Percentiles rank a stretch among this genome's conserved stretches.
Conservation (phyloP, 2,113 vertebrate species). For the Heterocephalus glaber region DNA sequence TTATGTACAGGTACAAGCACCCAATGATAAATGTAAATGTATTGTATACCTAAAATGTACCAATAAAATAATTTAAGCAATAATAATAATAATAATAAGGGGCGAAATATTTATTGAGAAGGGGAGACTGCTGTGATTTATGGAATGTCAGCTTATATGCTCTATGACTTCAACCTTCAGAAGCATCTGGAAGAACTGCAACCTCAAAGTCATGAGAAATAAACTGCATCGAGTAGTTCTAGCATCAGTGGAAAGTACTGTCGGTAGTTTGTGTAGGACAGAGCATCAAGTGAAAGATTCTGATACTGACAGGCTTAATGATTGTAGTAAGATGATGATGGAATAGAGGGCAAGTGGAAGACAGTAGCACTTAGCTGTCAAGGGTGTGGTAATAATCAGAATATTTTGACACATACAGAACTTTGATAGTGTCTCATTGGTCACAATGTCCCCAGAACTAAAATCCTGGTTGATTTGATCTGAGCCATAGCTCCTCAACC, state of each 20-base stretch:
- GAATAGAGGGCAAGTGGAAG: not conserved
- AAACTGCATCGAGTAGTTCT: not conserved
- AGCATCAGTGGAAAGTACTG: not conserved
- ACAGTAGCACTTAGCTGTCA: not conserved
- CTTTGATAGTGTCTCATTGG: not conserved
- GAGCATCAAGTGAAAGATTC: not conserved
- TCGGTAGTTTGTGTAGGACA: not conserved
- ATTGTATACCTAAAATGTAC: no score
- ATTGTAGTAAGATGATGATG: not conserved
- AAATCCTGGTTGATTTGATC: not conserved
- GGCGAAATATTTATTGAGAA: not conserved
- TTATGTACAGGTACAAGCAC: no score
- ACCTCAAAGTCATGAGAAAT: not conserved
- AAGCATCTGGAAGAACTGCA: not conserved
- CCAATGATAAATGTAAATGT: no score
- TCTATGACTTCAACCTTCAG: not conserved
- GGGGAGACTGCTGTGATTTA: not conserved
- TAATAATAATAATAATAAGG: not conserved
- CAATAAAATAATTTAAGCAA: no score
- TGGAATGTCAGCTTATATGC: not conserved
- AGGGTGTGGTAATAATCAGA: not conserved
- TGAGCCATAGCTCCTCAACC: not conserved
- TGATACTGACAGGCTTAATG: not conserved
- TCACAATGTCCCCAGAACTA: not conserved
- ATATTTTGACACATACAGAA: not conserved